Evolutionary conservation across 2,888 invertebrate species (phyloP), one percentile per base, ranked within the genome.

Genomic region (Petrolisthes cinctipes): DNA sequence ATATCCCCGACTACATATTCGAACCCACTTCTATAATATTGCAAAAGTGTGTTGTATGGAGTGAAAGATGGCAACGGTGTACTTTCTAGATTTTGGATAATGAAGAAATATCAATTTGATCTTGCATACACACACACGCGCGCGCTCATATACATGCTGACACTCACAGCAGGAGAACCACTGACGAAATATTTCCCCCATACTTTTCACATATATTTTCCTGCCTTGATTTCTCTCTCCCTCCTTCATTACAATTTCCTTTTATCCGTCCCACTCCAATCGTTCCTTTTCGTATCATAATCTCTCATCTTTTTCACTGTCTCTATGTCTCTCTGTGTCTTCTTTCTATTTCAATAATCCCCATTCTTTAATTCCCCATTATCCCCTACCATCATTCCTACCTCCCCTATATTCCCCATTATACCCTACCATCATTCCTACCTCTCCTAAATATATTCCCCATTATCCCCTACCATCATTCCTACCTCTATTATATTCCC

Each of bases 181-280:
- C 75, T 37, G 37, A 75, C 75, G 75, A 75, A 51, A 75, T 37
- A n/a, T 4, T n/a, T 14, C 51, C 37, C 37, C 37, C 37, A 37
- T 37, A 37, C 37, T 37, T 37, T 37, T 37, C 37, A 37, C 37
- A 37, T 37, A 75, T 75, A 75, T 75, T 37, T 6, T 5, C 56
- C 79, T 79, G 54, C 54, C 53, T 79, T 20, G 51, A 53, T 54
- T 54, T 54, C 79, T 53, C 66, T 82, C 66, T 37, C 61, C 53
- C 54, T 54, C 73, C 53, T 71, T 56, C 82, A 54, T n/a, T 56
- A 14, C 57, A 37, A 20, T 81, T 61, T 81, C 9, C 78, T 5
- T 14, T 53, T 51, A 17, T 37, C 51, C 9, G 1, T 78, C 78
- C 9, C 3, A 17, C 37, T 37, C 51, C 17, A 17, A 37, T 17